phyloP scores from a whole-genome alignment of 64 coral and sea anemone genomes.

The Stichodactyla mertensii region DNA sequence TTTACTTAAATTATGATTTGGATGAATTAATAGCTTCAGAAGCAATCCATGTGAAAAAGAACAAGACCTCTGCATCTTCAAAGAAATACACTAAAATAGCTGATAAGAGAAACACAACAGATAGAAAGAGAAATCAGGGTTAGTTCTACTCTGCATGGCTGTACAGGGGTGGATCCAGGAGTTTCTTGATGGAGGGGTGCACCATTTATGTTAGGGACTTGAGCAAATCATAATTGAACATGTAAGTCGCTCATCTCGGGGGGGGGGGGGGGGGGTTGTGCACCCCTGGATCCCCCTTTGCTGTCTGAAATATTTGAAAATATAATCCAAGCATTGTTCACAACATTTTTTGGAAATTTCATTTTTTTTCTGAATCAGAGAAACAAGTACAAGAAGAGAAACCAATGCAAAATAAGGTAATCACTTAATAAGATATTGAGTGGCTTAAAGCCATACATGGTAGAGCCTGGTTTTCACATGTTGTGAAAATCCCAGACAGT shows the following conservation, averaged over 20 bases:
- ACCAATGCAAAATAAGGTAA: not conserved
- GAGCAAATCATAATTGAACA: too few relatives aligned
- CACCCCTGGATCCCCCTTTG: too few relatives aligned
- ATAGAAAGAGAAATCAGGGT: conserved; percentile 11
- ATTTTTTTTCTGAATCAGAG: not conserved
- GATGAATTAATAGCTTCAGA: not conserved
- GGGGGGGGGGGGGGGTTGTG: too few relatives aligned
- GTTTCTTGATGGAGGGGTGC: too few relatives aligned
- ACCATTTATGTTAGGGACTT: too few relatives aligned
- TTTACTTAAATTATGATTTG: not conserved
- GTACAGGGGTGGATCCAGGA: not conserved
- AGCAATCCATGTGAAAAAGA: conserved; percentile 6
- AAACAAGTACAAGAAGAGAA: not conserved
- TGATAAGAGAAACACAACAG: not conserved
- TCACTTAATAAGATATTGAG: not conserved
- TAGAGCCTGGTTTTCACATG: too few relatives aligned
- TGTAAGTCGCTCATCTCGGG: too few relatives aligned
- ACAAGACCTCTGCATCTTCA: not conserved
- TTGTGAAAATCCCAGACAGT: too few relatives aligned
- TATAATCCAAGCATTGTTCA: too few relatives aligned
- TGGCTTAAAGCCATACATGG: too few relatives aligned
- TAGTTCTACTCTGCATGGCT: not conserved
- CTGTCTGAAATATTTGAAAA: too few relatives aligned
- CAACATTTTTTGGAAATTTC: too few relatives aligned
- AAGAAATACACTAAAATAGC: conserved; percentile 15